Evolutionary conservation across 2,113 vertebrate genomes (phyloP).

Genomic region (Cyprinodon tularosa): DNA sequence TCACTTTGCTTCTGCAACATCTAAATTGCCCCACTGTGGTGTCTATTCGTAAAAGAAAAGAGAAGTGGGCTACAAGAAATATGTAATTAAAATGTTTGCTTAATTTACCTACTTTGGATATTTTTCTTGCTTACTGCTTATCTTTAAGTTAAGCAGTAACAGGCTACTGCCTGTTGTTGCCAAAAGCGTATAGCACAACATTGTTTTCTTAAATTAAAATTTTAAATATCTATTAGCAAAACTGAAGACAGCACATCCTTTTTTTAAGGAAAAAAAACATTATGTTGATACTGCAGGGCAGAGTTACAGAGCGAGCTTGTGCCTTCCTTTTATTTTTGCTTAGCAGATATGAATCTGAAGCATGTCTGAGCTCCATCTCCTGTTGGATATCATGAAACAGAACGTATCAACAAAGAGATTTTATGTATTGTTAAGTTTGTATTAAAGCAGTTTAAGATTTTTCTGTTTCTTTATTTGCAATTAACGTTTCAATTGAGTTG

Average conservation of each 20-base stretch:
- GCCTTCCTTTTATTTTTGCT: conserved; percentile 53
- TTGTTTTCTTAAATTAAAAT: conserved; percentile 68
- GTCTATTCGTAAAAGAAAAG: not conserved
- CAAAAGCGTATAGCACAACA: conserved; percentile 52
- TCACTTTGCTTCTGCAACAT: too few species aligned
- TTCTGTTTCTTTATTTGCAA: not conserved
- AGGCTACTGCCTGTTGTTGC: conserved; percentile 49
- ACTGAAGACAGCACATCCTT: conserved; percentile 38
- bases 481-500: not conserved
- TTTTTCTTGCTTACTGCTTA: conserved; percentile 40
- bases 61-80: not conserved
- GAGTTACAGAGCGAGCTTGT: conserved; percentile 41
- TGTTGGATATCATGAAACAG: conserved; percentile 18
- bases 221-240: conserved; percentile 56
- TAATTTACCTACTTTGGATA: conserved; percentile 35
- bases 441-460: not conserved
- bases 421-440: not conserved
- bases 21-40: too few species aligned
- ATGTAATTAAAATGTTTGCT: not conserved
- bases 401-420: conserved; percentile 3
- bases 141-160: conserved; percentile 32
- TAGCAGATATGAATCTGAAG: conserved; percentile 45
- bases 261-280: conserved; percentile 42
- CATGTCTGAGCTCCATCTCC: conserved; percentile 21
- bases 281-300: conserved; percentile 48